Evolutionary conservation across 1,140 invertebrate genomes (phyloP), one percentile per base, ranked within the genome.

Genomic region (Ruditapes philippinarum): DNA sequence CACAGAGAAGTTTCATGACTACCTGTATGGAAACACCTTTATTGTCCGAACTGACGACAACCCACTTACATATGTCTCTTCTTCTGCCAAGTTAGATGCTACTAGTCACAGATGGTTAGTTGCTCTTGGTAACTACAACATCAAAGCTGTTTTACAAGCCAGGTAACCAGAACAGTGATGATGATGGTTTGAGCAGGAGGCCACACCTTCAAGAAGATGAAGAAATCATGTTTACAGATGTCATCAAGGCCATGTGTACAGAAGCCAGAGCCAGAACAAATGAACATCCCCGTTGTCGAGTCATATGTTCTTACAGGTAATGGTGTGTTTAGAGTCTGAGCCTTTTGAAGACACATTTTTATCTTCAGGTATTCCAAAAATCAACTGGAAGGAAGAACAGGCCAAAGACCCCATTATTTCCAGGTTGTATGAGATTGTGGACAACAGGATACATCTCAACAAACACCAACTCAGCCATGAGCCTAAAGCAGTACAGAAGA

Each of bases 31-130:
- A 22, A 11, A 11, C 1, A 79, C n/a, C 11, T 79, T 79, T 31
- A 25, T 42, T 3, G 51, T 33, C 2, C 38, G 7, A 19, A 57
- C 25, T 14, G 19, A 79, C 28, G 28, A 45, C 74, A 57, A 78
- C 90, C 9, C 82, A 74, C 17, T 76, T 89, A 40, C 70, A 85
- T 74, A 79, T 68, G 11, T 57, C 7, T 22, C 7, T 22, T 25
- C 28, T 14, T 31, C 51, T 3, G n/a, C 11, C 17, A 79, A 79
- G 36, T 38, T 79, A 17, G 76, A 79, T 54, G 76, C 76, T 14
- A 85, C 90, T n/a, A 25, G 87, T 33, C 87, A 91, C 33, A 19
- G 90, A 45, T 89, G 87, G 86, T 60, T 91, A 49, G 70, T 88
- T 57, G n/a, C 73, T 28, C 33, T 89, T 19, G 42, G 87, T 28